Evolutionary conservation across 2,113 vertebrate genomes (phyloP), one percentile per base, ranked within the genome.

Genomic region (Climacteris rufus): DNA sequence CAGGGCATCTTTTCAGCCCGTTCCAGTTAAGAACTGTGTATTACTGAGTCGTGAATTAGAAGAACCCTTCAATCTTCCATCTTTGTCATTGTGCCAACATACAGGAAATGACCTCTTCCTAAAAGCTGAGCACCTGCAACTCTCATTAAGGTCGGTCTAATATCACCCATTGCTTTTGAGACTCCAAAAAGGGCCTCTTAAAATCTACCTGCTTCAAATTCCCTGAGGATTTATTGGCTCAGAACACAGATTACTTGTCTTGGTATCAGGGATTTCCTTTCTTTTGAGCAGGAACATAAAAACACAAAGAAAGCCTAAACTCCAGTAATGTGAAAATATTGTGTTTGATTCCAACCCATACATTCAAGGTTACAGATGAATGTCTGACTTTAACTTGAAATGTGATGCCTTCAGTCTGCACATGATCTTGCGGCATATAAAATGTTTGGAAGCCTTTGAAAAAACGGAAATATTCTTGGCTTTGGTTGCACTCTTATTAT

Each of bases 141-240:
- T 92, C 90, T 94, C 85, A 37, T 96, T 96, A 93, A 93, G 56
- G 47, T 75, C 13, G 0, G 1, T 40, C 83, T 90, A 89, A 87
- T 82, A 60, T 96, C 93, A 90, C 94, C 93, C 74, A 72, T 54
- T 94, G 80, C 88, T 83, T 93, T 92, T 84, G 80, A 88, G 53
- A 53, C 65, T 95, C 60, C 52, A 92, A 65, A 96, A 96, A 54
- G 68, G 90, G 90, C 93, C 80, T 95, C 83, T 95, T 84, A 57
- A 49, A 92, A 92, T 94, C 85, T 96, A 94, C 94, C 90, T 96
- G 93, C 81, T 93, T 96, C 83, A 82, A 89, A 95, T 96, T 96
- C 94, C 90, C 92, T 1, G 3, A 71, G 90, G 92, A 95, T 96
- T 96, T 95, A 96, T 95, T 96, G 90, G 90, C 93, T 92, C 80